phyloP scores from a whole-genome alignment of 30 jellyfish, hydroid and myxozoan genomes.

The Phacellophora camtschatica region DNA sequence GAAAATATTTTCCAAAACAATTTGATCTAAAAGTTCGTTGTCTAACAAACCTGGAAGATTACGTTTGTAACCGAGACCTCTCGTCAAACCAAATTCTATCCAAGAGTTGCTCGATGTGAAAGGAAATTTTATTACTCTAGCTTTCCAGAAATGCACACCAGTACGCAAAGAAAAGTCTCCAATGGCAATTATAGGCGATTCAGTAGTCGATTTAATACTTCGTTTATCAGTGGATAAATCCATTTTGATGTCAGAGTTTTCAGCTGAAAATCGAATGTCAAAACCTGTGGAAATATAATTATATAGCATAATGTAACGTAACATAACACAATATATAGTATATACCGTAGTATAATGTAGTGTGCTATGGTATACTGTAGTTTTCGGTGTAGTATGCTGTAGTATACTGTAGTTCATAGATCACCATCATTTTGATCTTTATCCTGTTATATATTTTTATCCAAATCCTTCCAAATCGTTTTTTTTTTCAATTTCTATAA shows the following conservation, averaged over 20 bases:
- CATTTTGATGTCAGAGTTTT: constrained; percentile 19
- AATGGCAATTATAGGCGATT: background rate
- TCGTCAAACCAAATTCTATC: background rate
- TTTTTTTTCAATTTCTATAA: too few species aligned
- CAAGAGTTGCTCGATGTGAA: background rate
- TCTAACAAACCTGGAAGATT: background rate
- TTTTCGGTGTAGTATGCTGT: too few species aligned
- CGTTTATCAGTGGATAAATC: constrained; percentile 42
- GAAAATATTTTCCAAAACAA: too few species aligned
- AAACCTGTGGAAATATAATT: constrained; percentile 37
- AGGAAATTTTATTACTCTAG: constrained; percentile 1
- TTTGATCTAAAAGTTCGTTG: too few species aligned
- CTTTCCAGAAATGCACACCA: constrained; percentile 53
- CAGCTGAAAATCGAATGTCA: constrained; percentile 28
- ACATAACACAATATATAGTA: too few species aligned
- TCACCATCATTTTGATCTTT: too few species aligned
- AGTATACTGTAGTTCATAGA: too few species aligned
- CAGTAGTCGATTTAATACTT: background rate
- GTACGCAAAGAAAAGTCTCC: constrained; percentile 16
- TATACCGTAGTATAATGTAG: too few species aligned
- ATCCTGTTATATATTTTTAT: too few species aligned
- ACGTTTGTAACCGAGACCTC: background rate
- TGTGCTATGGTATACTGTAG: too few species aligned
- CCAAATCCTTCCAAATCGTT: too few species aligned
- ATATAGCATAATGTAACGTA: too few species aligned